Evolutionary conservation across 1,140 invertebrate species (phyloP).

Genomic region (Portunus trituberculatus): DNA sequence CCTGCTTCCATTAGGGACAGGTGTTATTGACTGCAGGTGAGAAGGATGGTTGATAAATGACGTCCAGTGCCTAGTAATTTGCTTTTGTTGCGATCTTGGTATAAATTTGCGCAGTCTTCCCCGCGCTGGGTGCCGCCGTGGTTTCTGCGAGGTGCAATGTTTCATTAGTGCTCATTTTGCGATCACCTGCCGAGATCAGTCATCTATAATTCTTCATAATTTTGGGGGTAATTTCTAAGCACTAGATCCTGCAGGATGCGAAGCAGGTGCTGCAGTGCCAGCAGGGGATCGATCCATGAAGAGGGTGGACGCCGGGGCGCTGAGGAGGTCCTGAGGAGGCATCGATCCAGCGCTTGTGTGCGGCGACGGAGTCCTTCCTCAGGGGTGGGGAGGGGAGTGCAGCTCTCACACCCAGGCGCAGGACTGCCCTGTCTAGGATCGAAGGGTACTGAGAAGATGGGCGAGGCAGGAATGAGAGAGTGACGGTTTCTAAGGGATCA

Average conservation of each 20-base stretch:
- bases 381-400: neutral
- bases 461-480: neutral
- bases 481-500: neutral
- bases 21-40: constrained; percentile 8
- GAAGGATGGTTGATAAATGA: constrained; percentile 11
- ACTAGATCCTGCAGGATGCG: neutral
- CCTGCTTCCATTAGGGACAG: neutral
- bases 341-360: constrained; percentile 8
- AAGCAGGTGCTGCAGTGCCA: neutral
- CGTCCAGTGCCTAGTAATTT: neutral
- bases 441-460: neutral
- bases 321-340: constrained; percentile 6
- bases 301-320: neutral
- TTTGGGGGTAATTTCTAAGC: neutral
- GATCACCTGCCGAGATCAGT: neutral
- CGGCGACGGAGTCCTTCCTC: neutral
- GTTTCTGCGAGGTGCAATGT: neutral
- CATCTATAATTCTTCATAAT: neutral
- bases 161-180: neutral
- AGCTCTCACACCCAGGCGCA: neutral
- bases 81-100: neutral
- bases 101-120: neutral
- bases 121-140: neutral
- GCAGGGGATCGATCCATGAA: neutral
- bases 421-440: neutral